phyloP scores from a whole-genome alignment of 2,888 invertebrate genomes.

The Rhagophthalmus giganteus region DNA sequence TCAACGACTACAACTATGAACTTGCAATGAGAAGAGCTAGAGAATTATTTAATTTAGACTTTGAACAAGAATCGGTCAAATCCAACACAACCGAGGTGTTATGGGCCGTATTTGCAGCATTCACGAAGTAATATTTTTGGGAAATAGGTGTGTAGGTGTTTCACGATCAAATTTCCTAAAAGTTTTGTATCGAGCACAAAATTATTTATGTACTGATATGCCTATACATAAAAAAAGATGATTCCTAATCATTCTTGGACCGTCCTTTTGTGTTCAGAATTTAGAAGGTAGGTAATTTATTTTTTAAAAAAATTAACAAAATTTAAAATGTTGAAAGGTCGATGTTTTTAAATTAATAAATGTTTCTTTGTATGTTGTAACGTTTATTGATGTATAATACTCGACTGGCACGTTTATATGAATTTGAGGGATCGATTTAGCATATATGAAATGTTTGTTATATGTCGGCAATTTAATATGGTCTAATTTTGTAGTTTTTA shows the following conservation, averaged over 20 bases:
- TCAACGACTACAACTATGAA: constrained; percentile 96
- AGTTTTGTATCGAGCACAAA: neutral
- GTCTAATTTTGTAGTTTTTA: no score
- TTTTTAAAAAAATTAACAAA: neutral
- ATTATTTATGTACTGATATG: neutral
- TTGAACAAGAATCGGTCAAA: constrained; percentile 93
- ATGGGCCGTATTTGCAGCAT: constrained; percentile 99
- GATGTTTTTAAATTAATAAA: no score
- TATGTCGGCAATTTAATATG: no score
- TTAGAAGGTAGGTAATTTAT: neutral
- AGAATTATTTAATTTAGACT: constrained; percentile 92
- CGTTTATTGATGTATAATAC: no score
- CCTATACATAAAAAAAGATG: neutral
- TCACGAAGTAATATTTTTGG: no score
- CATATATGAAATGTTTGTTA: no score
- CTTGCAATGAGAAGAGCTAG: constrained; percentile 96
- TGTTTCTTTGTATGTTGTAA: no score
- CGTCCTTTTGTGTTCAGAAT: neutral
- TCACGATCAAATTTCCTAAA: constrained; percentile 1
- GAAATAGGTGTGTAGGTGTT: constrained; percentile 6
- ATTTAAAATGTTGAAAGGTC: neutral
- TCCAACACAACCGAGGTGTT: constrained; percentile 89
- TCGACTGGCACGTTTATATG: no score
- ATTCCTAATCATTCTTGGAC: neutral
- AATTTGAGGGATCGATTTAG: no score